Base-by-base conservation (phyloP, 2,888 invertebrate species). In the Eupithecia dodoneata region DNA sequence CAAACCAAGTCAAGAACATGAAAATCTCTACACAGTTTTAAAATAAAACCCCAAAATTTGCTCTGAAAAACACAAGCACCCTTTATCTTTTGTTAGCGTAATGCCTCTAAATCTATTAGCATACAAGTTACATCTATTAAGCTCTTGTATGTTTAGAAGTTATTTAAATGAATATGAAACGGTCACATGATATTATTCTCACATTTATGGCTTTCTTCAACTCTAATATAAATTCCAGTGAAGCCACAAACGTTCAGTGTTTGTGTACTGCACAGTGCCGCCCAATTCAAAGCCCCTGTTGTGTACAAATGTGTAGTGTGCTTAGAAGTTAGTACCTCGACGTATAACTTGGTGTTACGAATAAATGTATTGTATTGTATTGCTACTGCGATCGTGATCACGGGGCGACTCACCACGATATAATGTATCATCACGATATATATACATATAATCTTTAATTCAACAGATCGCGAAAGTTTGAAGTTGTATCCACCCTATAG, bases 141-240 rank as follows among this genome's bases (percentile, higher is more conserved):
- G 63, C 63, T 63, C 63, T 63, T 30, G 63, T 30, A 30, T 63
- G 30, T 63, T 63, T 30, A 10, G 10, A 30, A 63, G 63, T 63
- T 63, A 63, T 63, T 63, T 30, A 5, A 41, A 65, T 41, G 30
- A 65, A 30, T 63, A 30, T 63, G 13, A 65, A 30, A 49, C 18
- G 63, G 65, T 71, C 66, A 75, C 52, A 44, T 55, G 55, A 75
- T 72, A 75, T 65, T 71, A 71, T 55, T 76, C 66, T 30, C 41
- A 45, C 52, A 65, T 49, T 66, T 71, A 71, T 45, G 73, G 71
- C 55, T 66, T 47, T 73, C 73, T 76, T 71, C 52, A 73, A 71
- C 71, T 73, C 66, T 66, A 74, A 71, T 74, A 76, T 73, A 66
- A 71, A 73, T 76, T 42, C 71, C 44, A 45, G 73, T 45, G 71